Evolutionary conservation across 2,797 vertebrate species (phyloP).

Genomic region (Petrocephalus schoutedeni): DNA sequence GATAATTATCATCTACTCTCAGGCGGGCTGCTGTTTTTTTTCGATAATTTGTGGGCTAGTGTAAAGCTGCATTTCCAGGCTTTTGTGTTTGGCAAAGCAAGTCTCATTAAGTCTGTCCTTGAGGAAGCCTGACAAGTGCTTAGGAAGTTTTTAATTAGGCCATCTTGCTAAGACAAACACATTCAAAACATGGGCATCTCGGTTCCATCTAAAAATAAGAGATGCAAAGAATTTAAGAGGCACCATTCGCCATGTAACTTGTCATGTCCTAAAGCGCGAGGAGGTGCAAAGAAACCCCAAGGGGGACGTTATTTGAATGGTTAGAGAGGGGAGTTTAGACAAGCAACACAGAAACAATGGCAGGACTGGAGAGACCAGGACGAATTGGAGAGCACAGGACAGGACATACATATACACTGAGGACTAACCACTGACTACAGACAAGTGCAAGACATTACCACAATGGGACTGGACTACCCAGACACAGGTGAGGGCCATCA

Average conservation of each 20-base stretch:
- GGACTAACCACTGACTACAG: neutral
- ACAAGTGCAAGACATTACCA: neutral
- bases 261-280: neutral
- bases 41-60: neutral
- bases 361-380: neutral
- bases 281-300: neutral
- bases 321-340: neutral
- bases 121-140: neutral
- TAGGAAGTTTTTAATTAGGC: conserved; percentile 1
- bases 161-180: neutral
- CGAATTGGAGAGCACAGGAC: neutral
- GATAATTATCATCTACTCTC: neutral
- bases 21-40: neutral
- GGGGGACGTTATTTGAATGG: neutral
- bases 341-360: neutral
- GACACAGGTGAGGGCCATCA: neutral
- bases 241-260: neutral
- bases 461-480: neutral
- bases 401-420: neutral
- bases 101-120: conserved; percentile 9
- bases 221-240: neutral
- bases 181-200: neutral
- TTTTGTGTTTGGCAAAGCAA: neutral
- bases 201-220: neutral
- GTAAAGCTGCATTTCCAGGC: neutral